Evolutionary conservation across 2,113 vertebrate genomes (phyloP), one percentile per base, ranked within the genome.

Genomic region (Echinops telfairi): DNA sequence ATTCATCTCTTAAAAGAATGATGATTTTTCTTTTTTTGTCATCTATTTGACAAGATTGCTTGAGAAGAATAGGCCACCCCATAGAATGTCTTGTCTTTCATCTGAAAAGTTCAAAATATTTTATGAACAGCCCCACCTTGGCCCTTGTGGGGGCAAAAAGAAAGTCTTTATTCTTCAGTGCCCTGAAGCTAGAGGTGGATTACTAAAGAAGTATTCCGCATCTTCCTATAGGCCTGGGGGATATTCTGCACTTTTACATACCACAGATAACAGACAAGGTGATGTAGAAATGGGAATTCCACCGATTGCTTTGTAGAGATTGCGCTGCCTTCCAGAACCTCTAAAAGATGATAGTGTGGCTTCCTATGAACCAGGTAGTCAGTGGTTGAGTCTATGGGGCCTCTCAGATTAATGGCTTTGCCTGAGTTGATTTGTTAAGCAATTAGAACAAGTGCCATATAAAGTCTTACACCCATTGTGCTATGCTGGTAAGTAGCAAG

Each of bases 1-100:
- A 25, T n/a, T n/a, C n/a, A n/a, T 62, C 22, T 62, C 16, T 62
- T 62, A 29, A 66, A 66, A 66, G 10, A 53, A 53, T 8, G 47
- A 53, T 53, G 12, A 53, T 53, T 53, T 53, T 25, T 22, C 53
- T 53, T 53, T 53, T 94, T 83, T 89, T 81, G 33, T 66, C 89
- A 89, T 79, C 77, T 91, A n/a, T 89, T 90, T 91, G 89, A 83
- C 88, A 88, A 70, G 12, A 31, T 43, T 70, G 38, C 82, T 94
- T 43, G 47, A 88, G 47, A 89, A 85, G 70, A 86, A 20, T 33
- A 3, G 76, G 43, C 33, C 20, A 71, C 70, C 38, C 40, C 58
- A 17, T 62, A 14, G 66, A 86, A 88, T 66, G 40, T 33, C 31
- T 33, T n/a, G 25, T 31, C 83, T 96, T 89, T 85, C 76, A 60